These are phyloP conservation scores for Molossus alvarezi DNA, from an alignment of 2,797 vertebrate genomes.

Conservation along the genomic window DNA sequence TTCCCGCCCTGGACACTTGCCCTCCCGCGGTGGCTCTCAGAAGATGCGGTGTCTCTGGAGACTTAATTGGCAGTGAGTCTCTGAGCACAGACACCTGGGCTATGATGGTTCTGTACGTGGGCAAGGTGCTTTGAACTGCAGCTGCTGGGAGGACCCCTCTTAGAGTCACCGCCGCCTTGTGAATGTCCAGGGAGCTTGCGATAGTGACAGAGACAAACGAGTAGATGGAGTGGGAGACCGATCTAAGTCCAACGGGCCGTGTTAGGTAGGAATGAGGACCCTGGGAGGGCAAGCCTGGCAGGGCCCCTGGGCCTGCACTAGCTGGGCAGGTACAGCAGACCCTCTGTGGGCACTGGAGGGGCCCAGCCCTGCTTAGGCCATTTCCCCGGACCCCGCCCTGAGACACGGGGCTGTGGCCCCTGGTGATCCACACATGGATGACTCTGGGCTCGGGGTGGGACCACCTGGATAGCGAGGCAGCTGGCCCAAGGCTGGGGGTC, in stretches of 20 bases:
- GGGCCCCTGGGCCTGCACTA: fast-evolving
- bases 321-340: neutral
- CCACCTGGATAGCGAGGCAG: neutral
- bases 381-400: neutral
- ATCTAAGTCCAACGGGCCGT: neutral
- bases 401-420: neutral
- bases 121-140: conserved; percentile 47
- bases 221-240: neutral
- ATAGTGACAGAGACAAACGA: neutral
- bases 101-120: conserved; percentile 53
- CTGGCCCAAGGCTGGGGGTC: neutral
- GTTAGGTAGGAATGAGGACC: neutral
- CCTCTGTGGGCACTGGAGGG: neutral
- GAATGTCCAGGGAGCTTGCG: conserved; percentile 31
- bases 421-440: neutral
- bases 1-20: neutral
- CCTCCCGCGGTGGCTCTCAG: neutral
- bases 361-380: too few relatives aligned
- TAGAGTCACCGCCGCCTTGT: neutral
- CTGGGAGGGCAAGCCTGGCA: neutral
- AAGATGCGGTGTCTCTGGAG: neutral
- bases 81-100: neutral
- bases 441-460: neutral
- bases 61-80: conserved; percentile 50
- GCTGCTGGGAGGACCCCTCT: neutral